Evolutionary conservation across 2,113 vertebrate genomes (phyloP), one percentile per base, ranked within the genome.

Genomic region (Apus apus): DNA sequence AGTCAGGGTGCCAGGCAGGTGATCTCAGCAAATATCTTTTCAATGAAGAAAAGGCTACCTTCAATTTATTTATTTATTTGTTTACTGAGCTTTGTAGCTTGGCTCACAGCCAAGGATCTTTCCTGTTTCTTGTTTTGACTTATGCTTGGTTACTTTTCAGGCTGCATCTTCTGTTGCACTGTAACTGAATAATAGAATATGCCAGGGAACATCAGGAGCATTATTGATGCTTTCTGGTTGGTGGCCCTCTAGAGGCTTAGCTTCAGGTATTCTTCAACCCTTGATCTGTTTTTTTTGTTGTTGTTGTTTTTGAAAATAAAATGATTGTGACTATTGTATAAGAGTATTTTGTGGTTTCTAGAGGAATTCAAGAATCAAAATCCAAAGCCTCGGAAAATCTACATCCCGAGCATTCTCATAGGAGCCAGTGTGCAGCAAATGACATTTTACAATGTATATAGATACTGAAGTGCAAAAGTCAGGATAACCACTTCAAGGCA

Each of bases 81-180:
- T 38, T 43, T 43, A 14, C 40, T 40, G 70, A 32, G 26, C 51
- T 79, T 32, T 76, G 64, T 93, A 82, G 67, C 45, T 76, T 90
- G 75, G 60, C 64, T 88, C 9, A 19, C 18, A 56, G 72, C 64
- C 90, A 72, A 36, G 29, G 72, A 61, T 89, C 32, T 83, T 97
- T 95, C 62, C 85, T 85, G 14, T 85, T 94, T 84, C 79, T 84
- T 16, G 9, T 83, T 90, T 48, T 78, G 79, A 74, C 26, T 86
- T 90, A 2, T 2, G 80, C 79, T 65, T 30, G 0, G 56, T 85
- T 82, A 46, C 34, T 96, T 93, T 90, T 87, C 72, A 53, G 57
- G 20, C 75, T 88, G 29, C 25, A 13, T 58, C 62, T 74, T 54
- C 15, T 62, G 54, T 74, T 93, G 85, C 46, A 19, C 43, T 70